Percentiles rank a stretch among this genome's conserved stretches.
These are phyloP conservation scores for Lichenostomus cassidix DNA, from an alignment of 2,113 vertebrate species.

Conservation along the genomic window DNA sequence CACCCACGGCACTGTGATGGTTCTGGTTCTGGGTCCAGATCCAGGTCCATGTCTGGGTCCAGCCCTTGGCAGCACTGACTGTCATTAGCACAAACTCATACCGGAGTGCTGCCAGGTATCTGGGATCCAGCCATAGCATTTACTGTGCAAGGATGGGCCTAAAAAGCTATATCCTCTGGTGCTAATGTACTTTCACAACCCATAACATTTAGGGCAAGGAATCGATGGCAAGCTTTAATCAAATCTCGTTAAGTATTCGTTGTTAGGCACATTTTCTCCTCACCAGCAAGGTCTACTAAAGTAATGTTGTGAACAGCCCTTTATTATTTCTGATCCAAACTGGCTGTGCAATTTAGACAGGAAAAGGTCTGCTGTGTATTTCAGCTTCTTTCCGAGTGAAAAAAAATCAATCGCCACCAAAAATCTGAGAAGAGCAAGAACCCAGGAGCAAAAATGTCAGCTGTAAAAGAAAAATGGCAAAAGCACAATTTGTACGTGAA, in stretches of 20 bases:
- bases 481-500: neutral
- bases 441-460: neutral
- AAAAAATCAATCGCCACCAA: neutral
- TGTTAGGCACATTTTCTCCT: neutral
- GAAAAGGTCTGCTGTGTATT: neutral
- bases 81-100: neutral
- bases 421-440: neutral
- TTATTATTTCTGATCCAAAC: neutral
- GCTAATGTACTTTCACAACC: neutral
- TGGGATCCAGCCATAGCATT: neutral
- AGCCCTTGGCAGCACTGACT: neutral
- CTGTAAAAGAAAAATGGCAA: neutral
- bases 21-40: too few relatives aligned
- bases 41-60: neutral
- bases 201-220: neutral
- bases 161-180: neutral
- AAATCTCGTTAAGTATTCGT: neutral
- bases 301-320: neutral
- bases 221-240: neutral
- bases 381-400: neutral
- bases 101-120: neutral
- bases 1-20: rapidly evolving
- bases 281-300: neutral
- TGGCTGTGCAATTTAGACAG: neutral
- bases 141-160: neutral